Evolutionary conservation across 2,797 vertebrate genomes (phyloP).

Genomic region (Dallia pectoralis): DNA sequence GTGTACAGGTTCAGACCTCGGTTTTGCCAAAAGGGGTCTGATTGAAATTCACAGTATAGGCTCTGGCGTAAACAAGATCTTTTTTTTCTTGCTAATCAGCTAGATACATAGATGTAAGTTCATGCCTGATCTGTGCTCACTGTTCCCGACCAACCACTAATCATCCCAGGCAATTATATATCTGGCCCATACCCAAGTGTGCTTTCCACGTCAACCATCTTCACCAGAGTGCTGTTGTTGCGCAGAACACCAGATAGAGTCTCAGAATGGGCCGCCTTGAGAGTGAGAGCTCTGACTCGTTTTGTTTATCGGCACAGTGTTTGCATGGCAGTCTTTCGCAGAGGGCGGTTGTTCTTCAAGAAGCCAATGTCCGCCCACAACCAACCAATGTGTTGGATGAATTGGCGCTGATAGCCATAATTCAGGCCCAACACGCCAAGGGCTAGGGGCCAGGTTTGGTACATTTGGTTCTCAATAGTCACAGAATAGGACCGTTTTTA

Average conservation of each 20-base stretch:
- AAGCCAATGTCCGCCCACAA: slow-evolving; percentile 32
- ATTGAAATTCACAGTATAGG: not conserved
- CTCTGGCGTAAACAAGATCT: not conserved
- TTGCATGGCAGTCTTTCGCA: slow-evolving; percentile 17
- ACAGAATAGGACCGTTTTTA: not conserved
- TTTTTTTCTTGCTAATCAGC: not conserved
- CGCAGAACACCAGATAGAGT: not conserved
- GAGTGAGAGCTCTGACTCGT: slow-evolving; percentile 24
- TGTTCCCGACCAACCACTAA: not conserved
- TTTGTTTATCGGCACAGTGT: slow-evolving; percentile 34
- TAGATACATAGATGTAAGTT: not conserved
- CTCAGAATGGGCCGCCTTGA: not conserved
- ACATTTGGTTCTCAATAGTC: not conserved
- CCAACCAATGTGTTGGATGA: slow-evolving; percentile 18
- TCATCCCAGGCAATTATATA: not conserved
- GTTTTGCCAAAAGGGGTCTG: not conserved
- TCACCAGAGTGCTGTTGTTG: not conserved
- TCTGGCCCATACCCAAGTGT: not conserved
- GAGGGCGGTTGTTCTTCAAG: slow-evolving; percentile 12
- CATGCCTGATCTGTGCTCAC: not conserved
- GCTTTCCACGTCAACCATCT: not conserved
- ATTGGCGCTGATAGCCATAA: slow-evolving; percentile 14
- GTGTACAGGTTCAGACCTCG: not conserved
- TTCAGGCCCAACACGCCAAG: slow-evolving; percentile 3
- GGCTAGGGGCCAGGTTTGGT: not conserved